Conservation (phyloP, 2,888 invertebrate species). For the Hirtodrosophila trivittata region DNA sequence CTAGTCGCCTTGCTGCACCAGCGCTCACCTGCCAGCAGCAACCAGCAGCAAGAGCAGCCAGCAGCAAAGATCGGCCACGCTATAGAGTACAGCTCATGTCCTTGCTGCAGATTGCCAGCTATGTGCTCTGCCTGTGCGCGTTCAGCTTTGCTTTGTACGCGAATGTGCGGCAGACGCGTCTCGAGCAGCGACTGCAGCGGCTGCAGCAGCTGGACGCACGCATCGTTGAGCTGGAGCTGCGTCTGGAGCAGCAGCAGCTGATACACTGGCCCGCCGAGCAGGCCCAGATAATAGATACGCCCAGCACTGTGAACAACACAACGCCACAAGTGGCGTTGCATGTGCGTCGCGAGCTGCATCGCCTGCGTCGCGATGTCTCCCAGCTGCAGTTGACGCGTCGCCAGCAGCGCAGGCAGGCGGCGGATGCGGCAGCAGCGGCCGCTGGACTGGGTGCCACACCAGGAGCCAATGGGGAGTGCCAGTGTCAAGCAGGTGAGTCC, state of each 20-base stretch:
- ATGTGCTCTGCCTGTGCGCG: conserved; percentile 83
- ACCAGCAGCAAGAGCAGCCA: conserved; percentile 9
- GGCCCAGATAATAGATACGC: conserved; percentile 52
- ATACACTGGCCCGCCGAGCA: conserved; percentile 68
- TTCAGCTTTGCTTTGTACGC: conserved; percentile 83
- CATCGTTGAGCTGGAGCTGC: conserved; percentile 81
- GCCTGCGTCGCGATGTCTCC: conserved; percentile 83
- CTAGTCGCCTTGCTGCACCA: conserved; percentile 51
- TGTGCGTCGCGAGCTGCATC: conserved; percentile 82
- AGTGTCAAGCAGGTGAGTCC: conserved; percentile 89
- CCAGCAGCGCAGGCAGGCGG: conserved; percentile 81
- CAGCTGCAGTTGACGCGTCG: conserved; percentile 82
- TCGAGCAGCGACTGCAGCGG: conserved; percentile 81
- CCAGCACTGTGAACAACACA: conserved; percentile 34
- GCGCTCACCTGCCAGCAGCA: conserved; percentile 36
- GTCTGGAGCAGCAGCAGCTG: conserved; percentile 75
- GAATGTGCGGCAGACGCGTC: conserved; percentile 82
- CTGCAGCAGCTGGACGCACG: conserved; percentile 83
- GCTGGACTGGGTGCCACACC: conserved; percentile 76
- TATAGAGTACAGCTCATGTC: conserved; percentile 70
- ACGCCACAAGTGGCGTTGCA: conserved; percentile 73
- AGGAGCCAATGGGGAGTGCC: conserved; percentile 85
- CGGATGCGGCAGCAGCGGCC: conserved; percentile 71
- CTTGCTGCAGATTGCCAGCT: conserved; percentile 82
- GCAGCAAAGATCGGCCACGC: conserved; percentile 55